These are phyloP conservation scores for Anguilla japonica DNA, from an alignment of 2,113 vertebrate genomes.

Conservation along the genomic window DNA sequence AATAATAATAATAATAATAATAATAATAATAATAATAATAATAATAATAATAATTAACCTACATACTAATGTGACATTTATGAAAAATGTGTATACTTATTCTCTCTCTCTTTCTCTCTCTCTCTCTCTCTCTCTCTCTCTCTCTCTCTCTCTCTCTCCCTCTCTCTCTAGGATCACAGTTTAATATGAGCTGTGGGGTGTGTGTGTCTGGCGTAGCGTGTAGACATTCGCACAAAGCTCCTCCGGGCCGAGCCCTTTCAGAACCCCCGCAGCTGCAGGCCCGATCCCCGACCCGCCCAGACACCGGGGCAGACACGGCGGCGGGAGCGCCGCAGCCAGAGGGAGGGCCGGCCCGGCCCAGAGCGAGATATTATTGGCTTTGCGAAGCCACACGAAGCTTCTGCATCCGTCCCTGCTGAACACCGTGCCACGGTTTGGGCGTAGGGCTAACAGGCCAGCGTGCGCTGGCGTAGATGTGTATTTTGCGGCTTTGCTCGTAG, in stretches of 20 bases:
- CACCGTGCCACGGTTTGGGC: slow-evolving; percentile 26
- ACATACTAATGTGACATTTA: too few relatives aligned
- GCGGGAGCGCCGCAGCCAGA: slow-evolving; percentile 10
- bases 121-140: too few relatives aligned
- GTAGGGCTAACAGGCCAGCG: slow-evolving; percentile 12
- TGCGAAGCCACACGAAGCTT: slow-evolving; percentile 20
- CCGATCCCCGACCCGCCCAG: slow-evolving; percentile 28
- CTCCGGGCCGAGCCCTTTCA: not conserved
- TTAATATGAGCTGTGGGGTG: not conserved
- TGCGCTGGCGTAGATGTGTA: slow-evolving; percentile 24
- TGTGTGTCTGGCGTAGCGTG: not conserved
- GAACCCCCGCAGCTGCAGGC: not conserved
- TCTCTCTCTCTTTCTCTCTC: too few relatives aligned
- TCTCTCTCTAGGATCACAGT: not conserved
- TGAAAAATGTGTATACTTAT: too few relatives aligned
- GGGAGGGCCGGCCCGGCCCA: slow-evolving; percentile 11
- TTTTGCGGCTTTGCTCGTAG: slow-evolving; percentile 29
- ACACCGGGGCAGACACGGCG: not conserved
- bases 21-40: too few relatives aligned
- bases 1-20: too few relatives aligned
- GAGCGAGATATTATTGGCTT: slow-evolving; percentile 34
- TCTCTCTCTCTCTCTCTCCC: too few relatives aligned
- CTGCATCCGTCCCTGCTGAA: slow-evolving; percentile 23
- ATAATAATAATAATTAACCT: too few relatives aligned
- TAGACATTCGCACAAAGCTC: not conserved